Conservation (phyloP, 2,797 vertebrate species). For the Oryzias dopingdopingensis region DNA sequence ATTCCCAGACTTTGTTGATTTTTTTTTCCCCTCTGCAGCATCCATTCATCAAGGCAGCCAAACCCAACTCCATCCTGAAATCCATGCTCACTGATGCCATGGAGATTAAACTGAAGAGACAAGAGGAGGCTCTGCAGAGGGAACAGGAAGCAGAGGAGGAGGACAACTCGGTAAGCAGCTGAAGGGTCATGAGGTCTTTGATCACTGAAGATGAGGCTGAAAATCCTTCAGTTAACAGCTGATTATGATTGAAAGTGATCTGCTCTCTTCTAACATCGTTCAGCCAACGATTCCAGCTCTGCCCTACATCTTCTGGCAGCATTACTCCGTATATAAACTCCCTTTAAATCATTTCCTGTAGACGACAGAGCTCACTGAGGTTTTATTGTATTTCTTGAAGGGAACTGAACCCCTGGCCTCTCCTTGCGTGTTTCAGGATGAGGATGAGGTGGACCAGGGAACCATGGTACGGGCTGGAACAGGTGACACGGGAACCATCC, state of each 20-base stretch:
- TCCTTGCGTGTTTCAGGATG: slow-evolving; percentile 76
- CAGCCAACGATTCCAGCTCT: no score
- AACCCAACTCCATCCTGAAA: slow-evolving; percentile 84
- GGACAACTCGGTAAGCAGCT: slow-evolving; percentile 84
- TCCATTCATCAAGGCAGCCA: slow-evolving; percentile 88
- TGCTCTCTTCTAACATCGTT: no score
- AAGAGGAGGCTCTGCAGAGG: slow-evolving; percentile 84
- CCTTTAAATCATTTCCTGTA: no score
- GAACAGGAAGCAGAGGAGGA: slow-evolving; percentile 91
- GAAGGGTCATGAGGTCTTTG: not conserved
- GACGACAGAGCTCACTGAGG: not conserved
- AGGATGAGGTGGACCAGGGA: slow-evolving; percentile 90
- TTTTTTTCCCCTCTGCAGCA: slow-evolving; percentile 73
- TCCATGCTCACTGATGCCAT: slow-evolving; percentile 91
- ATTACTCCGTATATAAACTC: no score
- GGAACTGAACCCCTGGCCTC: not conserved
- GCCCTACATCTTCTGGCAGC: no score
- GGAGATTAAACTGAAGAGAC: slow-evolving; percentile 90
- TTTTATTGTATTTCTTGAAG: not conserved
- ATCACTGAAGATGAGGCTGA: not conserved
- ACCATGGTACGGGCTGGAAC: slow-evolving; percentile 89
- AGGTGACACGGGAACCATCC: slow-evolving; percentile 79
- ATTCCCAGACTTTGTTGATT: no score
- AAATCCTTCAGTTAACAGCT: no score
- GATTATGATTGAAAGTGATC: no score